Base-by-base conservation (phyloP, 2,113 vertebrate species). In the Anolis sagrei region DNA sequence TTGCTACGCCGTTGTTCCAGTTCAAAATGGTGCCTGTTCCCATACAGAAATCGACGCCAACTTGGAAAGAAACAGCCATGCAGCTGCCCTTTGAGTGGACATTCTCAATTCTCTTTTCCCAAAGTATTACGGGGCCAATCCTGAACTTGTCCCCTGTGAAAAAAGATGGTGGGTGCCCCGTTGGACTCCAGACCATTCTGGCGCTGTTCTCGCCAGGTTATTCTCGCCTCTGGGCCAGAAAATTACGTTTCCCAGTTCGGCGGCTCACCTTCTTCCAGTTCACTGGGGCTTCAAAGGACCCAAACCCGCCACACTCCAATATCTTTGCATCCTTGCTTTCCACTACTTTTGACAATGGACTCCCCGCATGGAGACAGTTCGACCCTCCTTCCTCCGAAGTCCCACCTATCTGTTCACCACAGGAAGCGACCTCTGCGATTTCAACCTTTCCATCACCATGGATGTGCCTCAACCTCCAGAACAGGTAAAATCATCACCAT, bases 151-250 rank as follows among this genome's bases (percentile, higher is more conserved):
- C 77, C 27, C 64, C 64, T n/a, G 73, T 88, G 29, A 68, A 72
- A 10, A 86, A 89, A 76, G 82, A 90, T 32, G 90, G 83, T 90
- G 79, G 90, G 81, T 87, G 84, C 79, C 2, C 93, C 49, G 0
- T 86, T 68, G 97, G 97, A 85, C 96, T 97, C 92, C 96, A 96
- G 70, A 97, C 97, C 0, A 94, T 96, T 76, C 91, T 97, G 90
- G 97, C 96, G 89, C 95, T 97, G 95, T 96, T 95, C 89, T 97
- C 97, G 73, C 96, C 96, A 10, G 96, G 95, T 76, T 97, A 96
- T 93, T 97, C 96, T 90, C 95, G 97, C 79, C 94, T 97, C 86
- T 97, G 96, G 96, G 96, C 96, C 0, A 96, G 96, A 92, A 95
- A 92, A 92, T 92, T 91, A 81, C 95, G 88, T 74, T 92, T 96